Conservation (phyloP, 2,888 invertebrate species). For the Itoplectis maculator region DNA sequence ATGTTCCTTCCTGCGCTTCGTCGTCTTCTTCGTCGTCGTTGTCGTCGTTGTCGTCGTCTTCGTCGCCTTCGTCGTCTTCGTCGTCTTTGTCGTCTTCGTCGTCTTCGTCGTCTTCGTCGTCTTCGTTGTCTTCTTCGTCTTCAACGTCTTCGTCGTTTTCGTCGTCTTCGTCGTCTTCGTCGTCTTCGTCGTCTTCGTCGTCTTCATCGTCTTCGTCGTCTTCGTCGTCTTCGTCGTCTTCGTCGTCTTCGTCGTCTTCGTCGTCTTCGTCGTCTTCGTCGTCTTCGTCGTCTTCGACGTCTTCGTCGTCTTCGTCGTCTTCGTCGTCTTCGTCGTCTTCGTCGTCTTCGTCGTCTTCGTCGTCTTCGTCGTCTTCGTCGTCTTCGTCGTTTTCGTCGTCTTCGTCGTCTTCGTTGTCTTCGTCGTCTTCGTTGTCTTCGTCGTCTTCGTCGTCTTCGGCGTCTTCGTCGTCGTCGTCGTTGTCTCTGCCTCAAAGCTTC, state of each 20-base stretch:
- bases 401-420: constrained; percentile 48
- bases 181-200: constrained; percentile 41
- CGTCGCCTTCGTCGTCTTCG: constrained; percentile 26
- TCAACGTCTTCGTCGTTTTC: constrained; percentile 16
- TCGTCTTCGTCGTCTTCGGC: constrained; percentile 52
- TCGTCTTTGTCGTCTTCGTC: constrained; percentile 43
- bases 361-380: constrained; percentile 47
- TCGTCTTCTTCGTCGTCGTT: constrained; percentile 46
- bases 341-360: constrained; percentile 54
- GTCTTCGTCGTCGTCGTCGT: constrained; percentile 43
- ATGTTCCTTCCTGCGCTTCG: constrained; percentile 56
- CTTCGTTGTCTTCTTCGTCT: constrained; percentile 41
- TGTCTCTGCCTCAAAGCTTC: constrained; percentile 30
- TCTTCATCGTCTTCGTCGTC: constrained; percentile 51
- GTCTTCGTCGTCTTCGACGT: constrained; percentile 29
- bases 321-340: constrained; percentile 52
- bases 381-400: constrained; percentile 51
- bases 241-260: constrained; percentile 45
- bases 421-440: constrained; percentile 49
- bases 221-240: constrained; percentile 27
- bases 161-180: constrained; percentile 41
- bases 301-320: constrained; percentile 54
- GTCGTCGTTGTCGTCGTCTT: constrained; percentile 37
- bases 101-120: constrained; percentile 44
- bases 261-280: constrained; percentile 45